Evolutionary conservation across 2,113 vertebrate species (phyloP).

Genomic region (Hippocampus comes): DNA sequence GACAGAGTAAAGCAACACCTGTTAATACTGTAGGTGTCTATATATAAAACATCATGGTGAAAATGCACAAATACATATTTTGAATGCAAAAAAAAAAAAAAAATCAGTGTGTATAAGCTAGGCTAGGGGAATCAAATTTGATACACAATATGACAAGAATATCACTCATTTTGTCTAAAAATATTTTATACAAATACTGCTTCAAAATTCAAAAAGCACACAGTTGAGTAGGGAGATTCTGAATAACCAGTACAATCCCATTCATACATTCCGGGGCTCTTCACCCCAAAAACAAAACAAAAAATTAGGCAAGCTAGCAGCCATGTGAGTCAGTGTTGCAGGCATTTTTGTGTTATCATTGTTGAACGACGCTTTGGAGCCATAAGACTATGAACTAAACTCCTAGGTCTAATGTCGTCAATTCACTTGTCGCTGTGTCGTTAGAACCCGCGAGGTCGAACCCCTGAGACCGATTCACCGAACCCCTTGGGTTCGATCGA

Average conservation of each 20-base stretch:
- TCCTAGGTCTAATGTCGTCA: neutral
- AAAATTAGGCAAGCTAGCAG: conserved; percentile 8
- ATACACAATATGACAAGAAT: neutral
- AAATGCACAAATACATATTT: conserved; percentile 10
- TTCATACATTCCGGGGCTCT: neutral
- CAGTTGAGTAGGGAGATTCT: neutral
- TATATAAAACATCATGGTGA: neutral
- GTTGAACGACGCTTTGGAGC: neutral
- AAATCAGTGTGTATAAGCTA: neutral
- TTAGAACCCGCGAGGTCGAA: neutral
- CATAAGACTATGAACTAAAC: no score
- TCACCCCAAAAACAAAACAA: no score
- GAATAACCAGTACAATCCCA: conserved; percentile 2
- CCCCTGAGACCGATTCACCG: no score
- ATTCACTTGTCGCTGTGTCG: neutral
- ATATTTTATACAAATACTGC: neutral
- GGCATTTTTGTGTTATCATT: neutral
- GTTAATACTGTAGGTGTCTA: neutral
- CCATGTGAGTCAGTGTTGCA: neutral
- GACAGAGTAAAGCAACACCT: neutral
- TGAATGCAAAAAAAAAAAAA: neutral
- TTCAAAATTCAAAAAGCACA: neutral
- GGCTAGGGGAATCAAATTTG: neutral
- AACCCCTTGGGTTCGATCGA: no score
- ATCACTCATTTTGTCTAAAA: neutral